phyloP scores from a whole-genome alignment of 2,888 invertebrate genomes.

The Esperia sulphurella region DNA sequence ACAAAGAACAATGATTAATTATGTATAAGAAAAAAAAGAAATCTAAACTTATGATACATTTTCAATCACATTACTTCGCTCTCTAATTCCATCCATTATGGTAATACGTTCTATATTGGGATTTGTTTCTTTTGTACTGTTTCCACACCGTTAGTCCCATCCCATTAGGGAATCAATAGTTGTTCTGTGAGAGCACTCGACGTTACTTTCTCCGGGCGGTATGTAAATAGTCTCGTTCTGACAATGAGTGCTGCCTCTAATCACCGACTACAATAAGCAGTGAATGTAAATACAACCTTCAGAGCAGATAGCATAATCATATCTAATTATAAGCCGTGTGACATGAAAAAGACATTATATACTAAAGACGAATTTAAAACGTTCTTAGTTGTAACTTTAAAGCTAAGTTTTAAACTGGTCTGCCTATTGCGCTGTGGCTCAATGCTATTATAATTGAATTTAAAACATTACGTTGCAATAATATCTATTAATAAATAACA shows the following conservation, averaged over 20 bases:
- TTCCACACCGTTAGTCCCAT: slow-evolving; percentile 31
- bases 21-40: slow-evolving; percentile 3
- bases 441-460: neutral
- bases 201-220: slow-evolving; percentile 38
- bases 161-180: slow-evolving; percentile 37
- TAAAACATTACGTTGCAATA: neutral
- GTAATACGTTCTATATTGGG: slow-evolving; percentile 35
- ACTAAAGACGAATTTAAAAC: neutral
- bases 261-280: neutral
- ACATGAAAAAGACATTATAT: neutral
- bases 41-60: slow-evolving; percentile 4
- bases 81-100: slow-evolving; percentile 30
- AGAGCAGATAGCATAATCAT: neutral
- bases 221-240: neutral
- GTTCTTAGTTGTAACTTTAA: no score
- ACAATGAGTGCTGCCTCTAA: slow-evolving; percentile 3
- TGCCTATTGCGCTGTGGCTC: neutral
- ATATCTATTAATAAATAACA: slow-evolving; percentile 31
- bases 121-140: slow-evolving; percentile 34
- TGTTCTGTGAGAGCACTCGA: slow-evolving; percentile 24
- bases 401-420: no score
- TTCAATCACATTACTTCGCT: slow-evolving; percentile 29
- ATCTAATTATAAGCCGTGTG: neutral
- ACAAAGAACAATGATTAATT: slow-evolving; percentile 1
- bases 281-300: neutral